Percentiles rank a stretch among this genome's conserved stretches.
Conservation (phyloP, 2,113 vertebrate species). For the Parotia lawesii region DNA sequence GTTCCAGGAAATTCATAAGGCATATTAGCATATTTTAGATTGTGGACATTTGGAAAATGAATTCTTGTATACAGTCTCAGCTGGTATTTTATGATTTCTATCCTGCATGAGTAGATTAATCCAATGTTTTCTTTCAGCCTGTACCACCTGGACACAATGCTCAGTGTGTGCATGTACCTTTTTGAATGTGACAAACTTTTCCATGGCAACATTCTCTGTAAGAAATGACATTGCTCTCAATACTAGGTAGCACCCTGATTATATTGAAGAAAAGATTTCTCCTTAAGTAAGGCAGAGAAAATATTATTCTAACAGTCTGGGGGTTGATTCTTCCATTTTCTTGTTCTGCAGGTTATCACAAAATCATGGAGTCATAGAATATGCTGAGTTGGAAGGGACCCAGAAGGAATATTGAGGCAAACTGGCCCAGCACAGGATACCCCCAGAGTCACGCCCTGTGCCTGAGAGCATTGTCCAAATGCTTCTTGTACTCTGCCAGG, state of each 20-base stretch:
- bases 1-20: background rate
- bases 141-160: background rate
- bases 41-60: background rate
- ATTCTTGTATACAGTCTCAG: background rate
- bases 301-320: background rate
- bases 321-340: background rate
- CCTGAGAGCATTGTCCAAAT: background rate
- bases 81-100: background rate
- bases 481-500: background rate
- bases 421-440: background rate
- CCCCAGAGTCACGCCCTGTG: background rate
- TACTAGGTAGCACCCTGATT: background rate
- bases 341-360: background rate
- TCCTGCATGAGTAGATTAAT: background rate
- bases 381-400: background rate
- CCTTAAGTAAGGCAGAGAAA: background rate
- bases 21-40: background rate
- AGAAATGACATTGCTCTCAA: background rate
- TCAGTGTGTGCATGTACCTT: background rate
- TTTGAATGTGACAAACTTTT: background rate
- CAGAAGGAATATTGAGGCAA: background rate
- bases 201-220: background rate
- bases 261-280: background rate
- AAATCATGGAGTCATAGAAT: background rate
- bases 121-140: background rate